phyloP scores from a whole-genome alignment of 2,113 vertebrate genomes.

The Vombatus ursinus region DNA sequence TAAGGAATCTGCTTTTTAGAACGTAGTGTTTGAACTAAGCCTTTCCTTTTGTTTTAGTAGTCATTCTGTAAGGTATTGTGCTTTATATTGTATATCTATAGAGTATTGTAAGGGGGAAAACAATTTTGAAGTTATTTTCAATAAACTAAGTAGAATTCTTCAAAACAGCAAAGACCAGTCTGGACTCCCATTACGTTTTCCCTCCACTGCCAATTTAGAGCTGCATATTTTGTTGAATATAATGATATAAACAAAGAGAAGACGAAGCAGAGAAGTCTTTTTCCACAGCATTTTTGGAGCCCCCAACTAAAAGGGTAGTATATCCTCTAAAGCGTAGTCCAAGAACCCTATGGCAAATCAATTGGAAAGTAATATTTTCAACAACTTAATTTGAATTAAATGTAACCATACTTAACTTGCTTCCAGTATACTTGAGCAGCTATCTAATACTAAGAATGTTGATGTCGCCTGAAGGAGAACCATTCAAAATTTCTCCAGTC shows the following conservation, averaged over 20 bases:
- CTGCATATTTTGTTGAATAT: neutral
- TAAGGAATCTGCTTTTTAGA: neutral
- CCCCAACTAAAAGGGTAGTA: slow-evolving; percentile 35
- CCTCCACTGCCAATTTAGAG: slow-evolving; percentile 37
- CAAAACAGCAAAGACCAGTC: neutral
- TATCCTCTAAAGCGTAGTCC: slow-evolving; percentile 57
- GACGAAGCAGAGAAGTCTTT: neutral
- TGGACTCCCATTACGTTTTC: neutral
- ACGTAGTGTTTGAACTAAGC: neutral
- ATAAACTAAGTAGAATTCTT: slow-evolving; percentile 12
- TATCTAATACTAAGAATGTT: slow-evolving; percentile 53
- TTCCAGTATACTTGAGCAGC: slow-evolving; percentile 32
- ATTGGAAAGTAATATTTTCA: slow-evolving; percentile 52
- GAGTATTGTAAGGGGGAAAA: neutral
- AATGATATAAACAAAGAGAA: slow-evolving; percentile 10
- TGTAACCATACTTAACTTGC: slow-evolving; percentile 38
- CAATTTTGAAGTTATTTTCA: slow-evolving; percentile 31
- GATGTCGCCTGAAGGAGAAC: slow-evolving; percentile 28
- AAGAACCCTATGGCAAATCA: slow-evolving; percentile 16
- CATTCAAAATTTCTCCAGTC: slow-evolving; percentile 53
- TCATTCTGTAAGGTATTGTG: neutral
- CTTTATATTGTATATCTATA: slow-evolving; percentile 26
- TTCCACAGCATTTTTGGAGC: slow-evolving; percentile 56
- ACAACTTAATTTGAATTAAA: slow-evolving; percentile 58
- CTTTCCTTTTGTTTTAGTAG: slow-evolving; percentile 5